Conservation (phyloP, 2,113 vertebrate genomes). For the Microtus oregoni region DNA sequence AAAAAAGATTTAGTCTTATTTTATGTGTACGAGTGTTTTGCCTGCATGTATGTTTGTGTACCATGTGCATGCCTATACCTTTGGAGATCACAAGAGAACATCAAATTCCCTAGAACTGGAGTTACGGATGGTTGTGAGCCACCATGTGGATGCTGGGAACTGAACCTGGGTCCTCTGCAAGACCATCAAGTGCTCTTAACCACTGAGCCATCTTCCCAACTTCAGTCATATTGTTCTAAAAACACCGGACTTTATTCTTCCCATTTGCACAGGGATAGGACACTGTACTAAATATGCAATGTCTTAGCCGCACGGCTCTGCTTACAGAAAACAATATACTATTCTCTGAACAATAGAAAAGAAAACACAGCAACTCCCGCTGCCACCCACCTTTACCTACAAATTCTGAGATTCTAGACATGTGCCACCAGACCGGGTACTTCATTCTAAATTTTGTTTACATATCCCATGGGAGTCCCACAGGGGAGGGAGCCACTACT, state of each 20-base stretch:
- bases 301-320: not conserved
- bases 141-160: not conserved
- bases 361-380: not conserved
- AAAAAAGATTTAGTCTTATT: not conserved
- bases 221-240: not conserved
- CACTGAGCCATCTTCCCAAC: not conserved
- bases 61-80: not conserved
- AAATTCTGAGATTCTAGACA: not conserved
- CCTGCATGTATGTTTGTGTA: not conserved
- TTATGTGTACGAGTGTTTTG: not conserved
- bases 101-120: not conserved
- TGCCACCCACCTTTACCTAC: not conserved
- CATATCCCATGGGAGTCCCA: not conserved
- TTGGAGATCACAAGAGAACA: not conserved
- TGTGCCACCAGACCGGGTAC: too few species aligned
- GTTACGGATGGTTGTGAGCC: not conserved
- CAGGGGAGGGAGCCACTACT: not conserved
- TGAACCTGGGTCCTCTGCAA: not conserved
- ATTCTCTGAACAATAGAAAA: not conserved
- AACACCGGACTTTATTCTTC: not conserved
- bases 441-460: not conserved
- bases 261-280: not conserved
- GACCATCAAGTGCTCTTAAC: not conserved
- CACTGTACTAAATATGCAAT: not conserved
- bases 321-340: not conserved